Conservation (phyloP, 2,113 vertebrate genomes). For the Candoia aspera region DNA sequence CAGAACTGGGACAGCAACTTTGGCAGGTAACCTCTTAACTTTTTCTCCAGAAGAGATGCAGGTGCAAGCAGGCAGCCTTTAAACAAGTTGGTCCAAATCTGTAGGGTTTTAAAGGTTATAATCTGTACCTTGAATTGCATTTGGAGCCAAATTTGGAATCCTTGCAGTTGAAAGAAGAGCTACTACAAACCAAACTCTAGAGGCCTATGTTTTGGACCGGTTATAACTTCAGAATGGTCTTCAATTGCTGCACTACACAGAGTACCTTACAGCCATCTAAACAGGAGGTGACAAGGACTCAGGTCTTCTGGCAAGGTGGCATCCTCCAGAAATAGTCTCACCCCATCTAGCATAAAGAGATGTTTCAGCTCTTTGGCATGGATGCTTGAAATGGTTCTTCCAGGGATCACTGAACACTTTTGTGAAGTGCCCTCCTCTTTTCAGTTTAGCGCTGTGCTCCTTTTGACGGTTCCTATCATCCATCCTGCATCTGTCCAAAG, state of each 20-base stretch:
- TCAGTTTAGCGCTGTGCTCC: not conserved
- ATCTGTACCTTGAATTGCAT: too few species aligned
- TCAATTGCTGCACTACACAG: not conserved
- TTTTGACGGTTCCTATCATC: not conserved
- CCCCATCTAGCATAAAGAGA: too few species aligned
- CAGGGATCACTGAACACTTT: not conserved
- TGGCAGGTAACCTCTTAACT: too few species aligned
- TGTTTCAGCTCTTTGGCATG: not conserved
- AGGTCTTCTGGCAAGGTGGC: not conserved
- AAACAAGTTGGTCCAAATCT: too few species aligned
- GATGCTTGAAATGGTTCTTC: too few species aligned
- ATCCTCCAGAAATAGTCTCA: not conserved
- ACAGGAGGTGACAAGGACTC: not conserved
- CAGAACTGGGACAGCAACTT: too few species aligned
- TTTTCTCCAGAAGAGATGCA: too few species aligned
- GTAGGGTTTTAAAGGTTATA: too few species aligned
- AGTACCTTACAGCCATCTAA: not conserved
- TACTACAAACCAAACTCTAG: too few species aligned
- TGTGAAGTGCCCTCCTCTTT: not conserved
- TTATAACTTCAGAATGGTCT: not conserved
- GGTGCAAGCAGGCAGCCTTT: too few species aligned
- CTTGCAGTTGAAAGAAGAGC: too few species aligned
- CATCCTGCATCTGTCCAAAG: not conserved
- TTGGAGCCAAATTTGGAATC: too few species aligned
- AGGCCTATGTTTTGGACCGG: not conserved